Percentiles rank a stretch among this genome's conserved stretches.
phyloP scores from a whole-genome alignment of 1,140 invertebrate species.

The Sycophila sp. region DNA sequence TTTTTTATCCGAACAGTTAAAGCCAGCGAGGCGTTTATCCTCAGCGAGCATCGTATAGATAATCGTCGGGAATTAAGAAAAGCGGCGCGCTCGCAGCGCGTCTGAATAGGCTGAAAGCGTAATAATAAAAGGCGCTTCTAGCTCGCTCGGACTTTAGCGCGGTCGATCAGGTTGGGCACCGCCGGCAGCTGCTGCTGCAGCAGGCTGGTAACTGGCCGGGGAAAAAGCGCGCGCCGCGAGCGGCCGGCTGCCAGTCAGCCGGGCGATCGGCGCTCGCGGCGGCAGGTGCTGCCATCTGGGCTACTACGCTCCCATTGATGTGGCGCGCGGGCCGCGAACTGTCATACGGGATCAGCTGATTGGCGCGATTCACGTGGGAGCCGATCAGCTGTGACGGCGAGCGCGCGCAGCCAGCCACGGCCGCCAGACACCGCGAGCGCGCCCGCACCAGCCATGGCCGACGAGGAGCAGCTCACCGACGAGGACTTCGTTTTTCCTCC shows the following conservation, averaged over 20 bases:
- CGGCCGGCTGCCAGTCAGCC: neutral
- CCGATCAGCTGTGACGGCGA: slow-evolving; percentile 37
- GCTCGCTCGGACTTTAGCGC: no score
- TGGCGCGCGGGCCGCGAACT: slow-evolving; percentile 20
- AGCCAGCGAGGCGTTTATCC: no score
- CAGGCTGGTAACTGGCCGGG: slow-evolving; percentile 26
- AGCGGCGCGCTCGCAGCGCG: no score
- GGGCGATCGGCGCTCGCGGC: neutral
- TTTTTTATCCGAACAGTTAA: no score
- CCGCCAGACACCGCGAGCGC: slow-evolving; percentile 27
- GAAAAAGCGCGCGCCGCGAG: slow-evolving; percentile 30
- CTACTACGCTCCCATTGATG: slow-evolving; percentile 13
- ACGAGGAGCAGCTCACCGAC: slow-evolving; percentile 66
- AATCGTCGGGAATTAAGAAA: no score
- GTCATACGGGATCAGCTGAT: slow-evolving; percentile 37
- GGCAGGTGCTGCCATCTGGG: slow-evolving; percentile 26
- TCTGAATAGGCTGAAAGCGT: no score
- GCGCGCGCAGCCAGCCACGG: neutral
- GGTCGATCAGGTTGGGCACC: slow-evolving; percentile 25
- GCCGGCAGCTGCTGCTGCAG: neutral
- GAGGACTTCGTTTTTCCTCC: slow-evolving; percentile 70
- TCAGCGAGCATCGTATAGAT: no score
- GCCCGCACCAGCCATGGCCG: slow-evolving; percentile 43
- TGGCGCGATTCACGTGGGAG: slow-evolving; percentile 31
- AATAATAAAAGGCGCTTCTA: no score